phyloP scores from a whole-genome alignment of 1,140 invertebrate genomes.

The Hirudo medicinalis region DNA sequence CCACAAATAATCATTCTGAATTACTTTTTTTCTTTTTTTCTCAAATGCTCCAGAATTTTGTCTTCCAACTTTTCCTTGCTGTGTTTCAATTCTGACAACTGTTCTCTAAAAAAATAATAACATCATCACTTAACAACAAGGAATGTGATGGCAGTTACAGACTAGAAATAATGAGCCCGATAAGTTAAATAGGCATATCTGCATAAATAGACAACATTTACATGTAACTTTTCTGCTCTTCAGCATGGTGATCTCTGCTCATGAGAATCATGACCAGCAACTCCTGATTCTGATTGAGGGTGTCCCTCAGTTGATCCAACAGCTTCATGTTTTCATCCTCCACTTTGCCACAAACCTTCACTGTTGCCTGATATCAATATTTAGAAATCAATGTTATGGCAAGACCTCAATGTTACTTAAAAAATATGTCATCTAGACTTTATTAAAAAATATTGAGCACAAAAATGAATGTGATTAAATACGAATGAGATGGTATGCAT shows the following conservation, averaged over 20 bases:
- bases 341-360: slow-evolving; percentile 6
- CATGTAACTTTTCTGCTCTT: slow-evolving; percentile 3
- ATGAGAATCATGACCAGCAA: not conserved
- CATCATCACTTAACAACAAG: not conserved
- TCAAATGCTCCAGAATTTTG: slow-evolving; percentile 5
- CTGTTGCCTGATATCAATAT: not conserved
- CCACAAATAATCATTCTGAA: not conserved
- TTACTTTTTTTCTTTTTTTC: slow-evolving; percentile 6
- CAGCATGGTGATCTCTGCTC: not conserved
- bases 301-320: not conserved
- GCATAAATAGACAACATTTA: not conserved
- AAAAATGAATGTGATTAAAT: too few relatives aligned
- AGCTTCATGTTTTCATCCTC: slow-evolving; percentile 8
- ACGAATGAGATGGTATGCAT: too few relatives aligned
- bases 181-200: not conserved
- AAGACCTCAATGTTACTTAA: not conserved
- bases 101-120: slow-evolving; percentile 7
- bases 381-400: not conserved
- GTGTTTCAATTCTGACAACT: not conserved
- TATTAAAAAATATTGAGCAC: too few relatives aligned
- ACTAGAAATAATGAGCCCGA: too few relatives aligned
- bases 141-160: not conserved
- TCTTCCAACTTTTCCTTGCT: not conserved
- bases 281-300: not conserved
- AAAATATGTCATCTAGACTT: too few relatives aligned